Evolutionary conservation across 2,888 invertebrate genomes (phyloP), one percentile per base, ranked within the genome.

Genomic region (Clistopyga incitator): DNA sequence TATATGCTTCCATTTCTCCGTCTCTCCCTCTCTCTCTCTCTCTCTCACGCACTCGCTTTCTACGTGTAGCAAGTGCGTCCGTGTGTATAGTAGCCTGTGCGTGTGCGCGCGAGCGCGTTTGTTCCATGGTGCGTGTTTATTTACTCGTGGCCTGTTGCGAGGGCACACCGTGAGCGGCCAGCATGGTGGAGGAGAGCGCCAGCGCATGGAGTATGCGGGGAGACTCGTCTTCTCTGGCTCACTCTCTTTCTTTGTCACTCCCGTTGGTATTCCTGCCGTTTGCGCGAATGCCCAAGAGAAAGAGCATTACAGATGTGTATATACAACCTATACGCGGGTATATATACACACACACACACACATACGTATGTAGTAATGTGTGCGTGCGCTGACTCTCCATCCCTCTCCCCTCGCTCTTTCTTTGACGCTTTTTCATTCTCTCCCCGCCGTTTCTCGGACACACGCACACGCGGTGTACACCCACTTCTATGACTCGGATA

Each of bases 141-240:
- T 86, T 86, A 86, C 86, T 84, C 82, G 79, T 84, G 82, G 81
- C 82, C 80, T 84, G 84, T 83, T 81, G 84, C 82, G 82, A 86
- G 84, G 84, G 81, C 84, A 84, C 70, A 77, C 47, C 76, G 3
- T 65, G 52, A 68, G 71, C 68, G 76, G 75, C 34, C 67, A 79
- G 76, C 77, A 79, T 79, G 76, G 79, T 74, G 70, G 67, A 79
- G 77, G 77, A 82, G 82, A 84, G 78, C 74, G 65, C 72, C 72
- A 52, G 77, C 84, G 81, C 84, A 84, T 84, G 84, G 81, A 81
- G 81, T 72, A 82, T 56, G 67, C 50, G 70, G 59, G 76, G 68
- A 56, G 52, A 59, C 45, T 61, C 45, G 38, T 61, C 70, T 70
- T 72, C 72, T 59, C 38, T 15, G 15, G 4, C 29, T 52, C 52